phyloP scores from a whole-genome alignment of 1,140 invertebrate genomes.

The Lepidurus couesii region DNA sequence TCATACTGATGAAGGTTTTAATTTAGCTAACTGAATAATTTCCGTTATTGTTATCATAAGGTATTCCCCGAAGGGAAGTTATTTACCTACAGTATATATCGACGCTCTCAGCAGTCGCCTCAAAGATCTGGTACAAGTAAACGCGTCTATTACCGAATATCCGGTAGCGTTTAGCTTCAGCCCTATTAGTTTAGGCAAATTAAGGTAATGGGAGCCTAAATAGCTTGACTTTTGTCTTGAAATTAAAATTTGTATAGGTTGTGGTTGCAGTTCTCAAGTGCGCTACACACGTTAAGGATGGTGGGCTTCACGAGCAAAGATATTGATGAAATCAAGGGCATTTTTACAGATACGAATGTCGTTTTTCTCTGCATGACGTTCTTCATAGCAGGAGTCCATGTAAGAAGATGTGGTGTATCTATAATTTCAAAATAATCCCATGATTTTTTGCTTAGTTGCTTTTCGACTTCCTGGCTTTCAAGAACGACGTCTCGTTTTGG shows the following conservation, averaged over 20 bases:
- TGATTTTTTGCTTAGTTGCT: constrained; percentile 60
- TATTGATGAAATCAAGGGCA: constrained; percentile 91
- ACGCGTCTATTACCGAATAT: constrained; percentile 35
- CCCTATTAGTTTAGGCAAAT: constrained; percentile 50
- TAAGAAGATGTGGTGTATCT: constrained; percentile 51
- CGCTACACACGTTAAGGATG: constrained; percentile 62
- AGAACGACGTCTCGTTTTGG: constrained; percentile 97
- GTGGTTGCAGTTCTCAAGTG: constrained; percentile 70
- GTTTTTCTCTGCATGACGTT: constrained; percentile 89
- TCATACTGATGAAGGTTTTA: not conserved
- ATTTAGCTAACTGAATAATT: not conserved
- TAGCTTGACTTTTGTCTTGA: constrained; percentile 39
- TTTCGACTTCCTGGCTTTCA: constrained; percentile 95
- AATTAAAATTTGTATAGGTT: constrained; percentile 52
- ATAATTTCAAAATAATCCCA: not conserved
- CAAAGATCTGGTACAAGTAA: constrained; percentile 58
- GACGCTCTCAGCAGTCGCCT: constrained; percentile 73
- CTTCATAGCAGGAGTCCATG: constrained; percentile 85
- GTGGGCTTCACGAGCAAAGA: constrained; percentile 90
- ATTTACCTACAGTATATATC: constrained; percentile 74
- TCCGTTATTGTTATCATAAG: constrained; percentile 36
- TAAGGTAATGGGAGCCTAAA: constrained; percentile 41
- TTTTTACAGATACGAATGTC: constrained; percentile 93
- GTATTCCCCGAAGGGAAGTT: constrained; percentile 55
- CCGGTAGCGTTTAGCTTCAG: constrained; percentile 46